phyloP scores from a whole-genome alignment of 2,797 vertebrate species.

The Schizopygopsis pylzovi region DNA sequence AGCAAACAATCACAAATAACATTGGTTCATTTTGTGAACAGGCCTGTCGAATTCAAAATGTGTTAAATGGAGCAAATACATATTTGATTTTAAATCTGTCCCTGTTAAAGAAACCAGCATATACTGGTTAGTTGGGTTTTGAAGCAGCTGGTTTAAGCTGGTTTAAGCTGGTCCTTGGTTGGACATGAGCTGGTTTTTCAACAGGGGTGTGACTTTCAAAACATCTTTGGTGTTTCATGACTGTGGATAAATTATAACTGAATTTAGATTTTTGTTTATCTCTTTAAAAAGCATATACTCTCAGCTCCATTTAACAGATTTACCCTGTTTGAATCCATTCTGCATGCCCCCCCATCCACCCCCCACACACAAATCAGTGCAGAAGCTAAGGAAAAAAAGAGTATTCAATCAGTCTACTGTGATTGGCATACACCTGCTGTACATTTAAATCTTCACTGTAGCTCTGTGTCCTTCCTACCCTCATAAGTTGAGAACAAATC shows the following conservation, averaged over 20 bases:
- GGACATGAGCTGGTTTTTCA: no score
- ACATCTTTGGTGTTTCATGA: neutral
- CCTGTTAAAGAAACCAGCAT: no score
- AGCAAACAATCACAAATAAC: neutral
- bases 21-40: neutral
- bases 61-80: no score
- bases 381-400: neutral
- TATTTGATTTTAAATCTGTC: no score
- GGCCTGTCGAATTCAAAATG: no score
- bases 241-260: neutral
- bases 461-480: constrained; percentile 33
- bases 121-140: no score
- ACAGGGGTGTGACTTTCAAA: neutral
- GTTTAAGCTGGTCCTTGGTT: no score
- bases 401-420: constrained; percentile 13
- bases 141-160: no score
- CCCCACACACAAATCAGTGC: neutral
- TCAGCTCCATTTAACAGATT: neutral
- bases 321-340: neutral
- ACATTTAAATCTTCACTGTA: constrained; percentile 30
- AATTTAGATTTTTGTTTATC: neutral
- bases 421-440: constrained; percentile 34
- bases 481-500: constrained; percentile 61
- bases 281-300: neutral
- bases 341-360: no score